Evolutionary conservation across 2,888 invertebrate species (phyloP).

Genomic region (Kuschelorhynchus macadamiae): DNA sequence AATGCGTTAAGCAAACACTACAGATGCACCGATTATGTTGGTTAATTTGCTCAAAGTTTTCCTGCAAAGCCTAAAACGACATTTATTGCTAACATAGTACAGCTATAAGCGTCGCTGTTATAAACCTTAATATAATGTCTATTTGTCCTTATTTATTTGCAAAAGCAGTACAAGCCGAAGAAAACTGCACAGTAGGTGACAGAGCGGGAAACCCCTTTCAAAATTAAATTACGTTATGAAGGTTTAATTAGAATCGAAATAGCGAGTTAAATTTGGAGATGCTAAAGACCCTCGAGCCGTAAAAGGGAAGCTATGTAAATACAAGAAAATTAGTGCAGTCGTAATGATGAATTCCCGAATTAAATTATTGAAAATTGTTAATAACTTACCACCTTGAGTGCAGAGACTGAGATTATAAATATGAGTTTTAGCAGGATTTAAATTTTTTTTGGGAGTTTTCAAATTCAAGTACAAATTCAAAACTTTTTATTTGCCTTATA

Average conservation of each 20-base stretch:
- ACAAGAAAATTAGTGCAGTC: not conserved
- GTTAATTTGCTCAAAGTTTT: too few relatives aligned
- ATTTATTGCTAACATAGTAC: too few relatives aligned
- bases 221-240: slow-evolving; percentile 15
- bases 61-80: too few relatives aligned
- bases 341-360: too few relatives aligned
- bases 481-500: too few relatives aligned
- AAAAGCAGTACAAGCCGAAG: not conserved
- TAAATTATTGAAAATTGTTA: not conserved
- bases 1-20: too few relatives aligned
- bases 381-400: not conserved
- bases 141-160: slow-evolving; percentile 8
- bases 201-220: slow-evolving; percentile 12
- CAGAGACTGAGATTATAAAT: too few relatives aligned
- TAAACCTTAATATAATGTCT: slow-evolving; percentile 2
- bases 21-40: too few relatives aligned
- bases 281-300: not conserved
- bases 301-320: not conserved
- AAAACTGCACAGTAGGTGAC: slow-evolving; percentile 3
- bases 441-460: too few relatives aligned
- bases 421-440: too few relatives aligned
- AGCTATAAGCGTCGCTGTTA: too few relatives aligned
- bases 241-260: slow-evolving; percentile 16
- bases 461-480: too few relatives aligned
- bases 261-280: slow-evolving; percentile 7